phyloP scores from a whole-genome alignment of 2,113 vertebrate species.

The Pseudonaja textilis region DNA sequence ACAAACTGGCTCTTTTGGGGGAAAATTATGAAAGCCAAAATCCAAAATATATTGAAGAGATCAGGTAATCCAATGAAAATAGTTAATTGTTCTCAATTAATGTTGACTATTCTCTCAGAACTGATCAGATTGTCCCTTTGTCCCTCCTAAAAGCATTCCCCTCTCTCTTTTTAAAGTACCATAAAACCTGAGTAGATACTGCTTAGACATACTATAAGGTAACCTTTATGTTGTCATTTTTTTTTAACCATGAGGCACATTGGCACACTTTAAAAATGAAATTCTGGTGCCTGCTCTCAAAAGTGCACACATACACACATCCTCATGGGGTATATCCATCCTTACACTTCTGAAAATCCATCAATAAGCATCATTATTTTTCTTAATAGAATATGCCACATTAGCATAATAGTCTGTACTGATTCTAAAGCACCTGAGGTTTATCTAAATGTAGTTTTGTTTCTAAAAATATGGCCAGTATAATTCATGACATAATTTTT shows the following conservation, averaged over 20 bases:
- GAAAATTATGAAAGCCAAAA: neutral
- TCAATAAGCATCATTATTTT: slow-evolving; percentile 28
- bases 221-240: too few species aligned
- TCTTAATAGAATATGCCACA: slow-evolving; percentile 26
- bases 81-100: neutral
- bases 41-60: neutral
- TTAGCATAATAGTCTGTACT: slow-evolving; percentile 4
- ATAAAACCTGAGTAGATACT: too few species aligned
- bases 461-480: neutral
- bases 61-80: neutral
- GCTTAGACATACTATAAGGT: too few species aligned
- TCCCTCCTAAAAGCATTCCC: neutral
- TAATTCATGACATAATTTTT: neutral
- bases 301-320: too few species aligned
- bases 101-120: neutral
- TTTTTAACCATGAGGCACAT: too few species aligned
- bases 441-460: neutral
- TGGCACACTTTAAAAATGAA: too few species aligned
- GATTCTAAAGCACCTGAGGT: slow-evolving; percentile 29
- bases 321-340: slow-evolving; percentile 7
- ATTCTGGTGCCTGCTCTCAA: too few species aligned
- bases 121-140: neutral
- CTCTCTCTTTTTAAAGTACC: neutral
- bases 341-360: neutral
- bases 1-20: neutral